phyloP scores from a whole-genome alignment of 2,797 vertebrate genomes.

The Intellagama lesueurii region DNA sequence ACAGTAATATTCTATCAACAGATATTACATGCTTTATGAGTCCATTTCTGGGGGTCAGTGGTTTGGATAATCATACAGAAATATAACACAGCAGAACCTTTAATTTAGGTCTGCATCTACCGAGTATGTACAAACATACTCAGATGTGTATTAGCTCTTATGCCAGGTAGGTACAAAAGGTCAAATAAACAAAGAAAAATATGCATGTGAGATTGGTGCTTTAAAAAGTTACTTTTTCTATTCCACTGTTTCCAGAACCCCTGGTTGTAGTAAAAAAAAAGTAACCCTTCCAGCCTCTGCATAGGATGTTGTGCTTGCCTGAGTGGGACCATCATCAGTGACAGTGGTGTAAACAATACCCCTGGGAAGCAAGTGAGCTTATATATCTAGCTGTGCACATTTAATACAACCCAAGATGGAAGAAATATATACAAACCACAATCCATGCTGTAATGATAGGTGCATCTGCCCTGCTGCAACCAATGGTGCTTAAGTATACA shows the following conservation, averaged over 20 bases:
- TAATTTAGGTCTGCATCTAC: background rate
- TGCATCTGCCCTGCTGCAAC: background rate
- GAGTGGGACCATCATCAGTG: no score
- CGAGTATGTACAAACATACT: background rate
- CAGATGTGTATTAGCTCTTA: background rate
- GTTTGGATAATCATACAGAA: background rate
- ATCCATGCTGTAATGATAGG: background rate
- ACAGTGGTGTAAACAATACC: background rate
- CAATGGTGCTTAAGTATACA: conserved; percentile 13
- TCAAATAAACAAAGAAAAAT: background rate
- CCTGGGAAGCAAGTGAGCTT: background rate
- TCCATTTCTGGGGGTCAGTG: background rate
- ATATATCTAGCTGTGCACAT: background rate
- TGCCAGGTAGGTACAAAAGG: background rate
- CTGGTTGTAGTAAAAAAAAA: no score
- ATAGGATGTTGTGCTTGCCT: background rate
- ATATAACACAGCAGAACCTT: background rate
- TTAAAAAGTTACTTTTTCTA: no score
- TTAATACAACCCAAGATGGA: background rate
- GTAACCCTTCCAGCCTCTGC: no score
- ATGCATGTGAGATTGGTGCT: background rate
- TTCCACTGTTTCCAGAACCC: no score
- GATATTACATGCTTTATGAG: conserved; percentile 47
- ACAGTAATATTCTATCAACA: conserved; percentile 61
- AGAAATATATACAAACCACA: background rate